phyloP scores from a whole-genome alignment of 2,113 vertebrate genomes.

The Athene noctua region DNA sequence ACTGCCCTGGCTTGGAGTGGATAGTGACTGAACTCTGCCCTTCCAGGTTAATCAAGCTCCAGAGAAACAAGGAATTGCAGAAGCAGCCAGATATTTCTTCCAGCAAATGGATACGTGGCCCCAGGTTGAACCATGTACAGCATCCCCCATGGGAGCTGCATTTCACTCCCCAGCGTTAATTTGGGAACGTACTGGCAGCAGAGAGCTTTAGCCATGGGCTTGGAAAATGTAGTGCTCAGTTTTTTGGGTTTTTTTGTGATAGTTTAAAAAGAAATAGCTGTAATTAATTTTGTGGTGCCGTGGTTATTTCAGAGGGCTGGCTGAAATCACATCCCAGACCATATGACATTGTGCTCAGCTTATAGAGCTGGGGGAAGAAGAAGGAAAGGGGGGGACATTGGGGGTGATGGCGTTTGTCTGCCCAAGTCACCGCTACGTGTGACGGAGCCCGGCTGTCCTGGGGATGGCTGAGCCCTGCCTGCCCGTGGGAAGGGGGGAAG shows the following conservation, averaged over 20 bases:
- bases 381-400: too few relatives aligned
- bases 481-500: too few relatives aligned
- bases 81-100: not conserved
- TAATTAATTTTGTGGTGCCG: not conserved
- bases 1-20: not conserved
- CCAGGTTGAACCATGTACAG: fast-evolving
- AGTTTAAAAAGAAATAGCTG: not conserved
- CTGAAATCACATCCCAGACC: not conserved
- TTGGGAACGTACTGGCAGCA: not conserved
- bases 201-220: not conserved
- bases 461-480: too few relatives aligned
- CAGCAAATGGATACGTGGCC: not conserved
- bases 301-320: not conserved
- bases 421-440: too few relatives aligned
- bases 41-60: not conserved
- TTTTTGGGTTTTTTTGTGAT: not conserved
- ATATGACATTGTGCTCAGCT: too few relatives aligned
- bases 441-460: too few relatives aligned
- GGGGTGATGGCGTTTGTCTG: too few relatives aligned
- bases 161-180: not conserved
- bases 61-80: not conserved
- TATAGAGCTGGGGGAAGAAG: too few relatives aligned
- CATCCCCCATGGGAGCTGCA: not conserved
- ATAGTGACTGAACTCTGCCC: not conserved
- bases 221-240: not conserved